Evolutionary conservation across 2,888 invertebrate species (phyloP), one percentile per base, ranked within the genome.

Genomic region (Limnephilus rhombicus): DNA sequence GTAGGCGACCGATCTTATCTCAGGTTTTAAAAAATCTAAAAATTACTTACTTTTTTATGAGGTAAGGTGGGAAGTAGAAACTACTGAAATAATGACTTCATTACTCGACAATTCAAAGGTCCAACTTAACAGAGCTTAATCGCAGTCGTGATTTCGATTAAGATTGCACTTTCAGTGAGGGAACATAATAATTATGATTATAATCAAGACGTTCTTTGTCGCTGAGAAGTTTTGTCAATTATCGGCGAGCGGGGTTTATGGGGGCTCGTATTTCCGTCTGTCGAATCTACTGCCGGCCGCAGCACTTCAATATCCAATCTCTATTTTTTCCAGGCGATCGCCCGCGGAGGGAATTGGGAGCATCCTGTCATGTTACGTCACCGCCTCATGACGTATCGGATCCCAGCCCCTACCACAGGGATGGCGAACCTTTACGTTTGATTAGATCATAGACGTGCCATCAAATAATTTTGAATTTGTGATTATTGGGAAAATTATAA

Each of bases 311-410:
- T 45, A 86, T 86, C 86, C 45, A 37, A 37, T 41, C 45, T 86
- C 68, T 68, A 68, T 68, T 68, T 68, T 86, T 86, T 86, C 86
- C 86, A 45, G 86, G n/a, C 86, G 86, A 86, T 86, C 86, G 37
- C 86, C 86, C 29, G 24, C 49, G 24, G 45, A n/a, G 86, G 29
- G 86, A 86, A 86, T 86, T 86, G 86, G 86, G 49, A 86, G 41
- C 86, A 45, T 86, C 86, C 86, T 86, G 86, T 86, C 86, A 86
- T 49, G 86, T 86, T 86, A 86, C 86, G 86, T 86, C 49, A 49
- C 86, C 86, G n/a, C 45, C 86, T 37, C 45, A 49, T 86, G 41
- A 86, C 86, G 45, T 86, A 86, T 86, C 86, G 41, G 86, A 86
- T 86, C 45, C 68, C 68, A n/a, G 68, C 68, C 68, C 82, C 68